These are phyloP conservation scores for Sminthurinus signatus DNA, from an alignment of 1,140 invertebrate species.

Conservation along the genomic window DNA sequence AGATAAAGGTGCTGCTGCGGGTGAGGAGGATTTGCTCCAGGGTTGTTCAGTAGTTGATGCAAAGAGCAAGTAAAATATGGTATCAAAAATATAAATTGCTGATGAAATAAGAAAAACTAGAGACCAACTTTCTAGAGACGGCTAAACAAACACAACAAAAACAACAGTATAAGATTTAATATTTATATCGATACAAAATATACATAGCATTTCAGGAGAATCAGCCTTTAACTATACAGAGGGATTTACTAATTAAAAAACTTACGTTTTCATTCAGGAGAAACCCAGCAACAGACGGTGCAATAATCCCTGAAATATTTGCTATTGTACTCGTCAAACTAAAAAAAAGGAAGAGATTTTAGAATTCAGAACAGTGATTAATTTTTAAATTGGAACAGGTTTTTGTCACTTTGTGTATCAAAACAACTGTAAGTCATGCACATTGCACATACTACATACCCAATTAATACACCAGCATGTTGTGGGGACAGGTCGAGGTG, in stretches of 20 bases:
- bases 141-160: neutral
- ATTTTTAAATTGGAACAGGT: no score
- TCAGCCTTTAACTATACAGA: conserved; percentile 45
- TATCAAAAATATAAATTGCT: conserved; percentile 49
- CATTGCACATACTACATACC: no score
- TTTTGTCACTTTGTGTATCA: conserved; percentile 30
- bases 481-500: conserved; percentile 69
- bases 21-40: conserved; percentile 41
- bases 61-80: conserved; percentile 48
- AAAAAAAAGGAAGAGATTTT: no score
- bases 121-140: conserved; percentile 49
- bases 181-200: conserved; percentile 1
- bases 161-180: neutral
- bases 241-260: neutral
- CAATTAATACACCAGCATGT: conserved; percentile 59
- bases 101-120: conserved; percentile 52
- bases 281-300: conserved; percentile 13
- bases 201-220: neutral
- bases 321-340: conserved; percentile 47
- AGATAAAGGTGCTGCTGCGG: no score
- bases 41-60: conserved; percentile 44
- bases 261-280: conserved; percentile 17
- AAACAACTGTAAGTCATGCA: conserved; percentile 43
- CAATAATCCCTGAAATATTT: conserved; percentile 30
- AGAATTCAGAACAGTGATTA: no score